phyloP scores from a whole-genome alignment of 2,888 invertebrate genomes.

The Lochmaea crataegi region DNA sequence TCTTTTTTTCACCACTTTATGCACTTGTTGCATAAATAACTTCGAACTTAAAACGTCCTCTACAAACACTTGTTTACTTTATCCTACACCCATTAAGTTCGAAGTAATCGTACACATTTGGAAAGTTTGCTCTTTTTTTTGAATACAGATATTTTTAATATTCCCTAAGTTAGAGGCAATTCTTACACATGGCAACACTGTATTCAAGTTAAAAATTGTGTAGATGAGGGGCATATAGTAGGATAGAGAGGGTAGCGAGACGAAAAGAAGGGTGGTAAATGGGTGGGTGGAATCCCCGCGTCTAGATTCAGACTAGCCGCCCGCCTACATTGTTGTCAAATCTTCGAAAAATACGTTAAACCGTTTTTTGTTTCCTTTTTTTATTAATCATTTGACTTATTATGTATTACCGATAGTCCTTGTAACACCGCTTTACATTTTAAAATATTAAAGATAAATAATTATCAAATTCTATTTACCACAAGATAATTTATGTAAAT shows the following conservation, averaged over 20 bases:
- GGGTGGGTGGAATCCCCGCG: conserved; percentile 54
- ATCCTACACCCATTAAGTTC: no score
- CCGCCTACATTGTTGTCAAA: conserved; percentile 35
- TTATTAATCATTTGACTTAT: no score
- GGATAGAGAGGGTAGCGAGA: conserved; percentile 35
- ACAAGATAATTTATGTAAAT: neutral
- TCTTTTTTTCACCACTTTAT: no score
- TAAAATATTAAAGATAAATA: neutral
- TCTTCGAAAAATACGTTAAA: neutral
- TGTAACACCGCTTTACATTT: no score
- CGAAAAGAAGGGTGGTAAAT: conserved; percentile 39
- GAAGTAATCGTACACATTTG: no score
- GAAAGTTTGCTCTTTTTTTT: no score
- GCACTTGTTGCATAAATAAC: no score
- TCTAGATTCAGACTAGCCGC: conserved; percentile 59
- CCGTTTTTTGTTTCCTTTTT: no score
- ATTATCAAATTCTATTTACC: neutral
- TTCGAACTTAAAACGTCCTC: no score
- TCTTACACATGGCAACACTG: neutral
- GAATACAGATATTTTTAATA: neutral
- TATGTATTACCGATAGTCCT: no score
- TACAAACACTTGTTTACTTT: no score
- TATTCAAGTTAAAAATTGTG: neutral
- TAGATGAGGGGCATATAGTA: neutral
- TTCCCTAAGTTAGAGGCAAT: neutral